Base-by-base conservation (phyloP, 2,888 invertebrate species). In the Limnephilus marmoratus region DNA sequence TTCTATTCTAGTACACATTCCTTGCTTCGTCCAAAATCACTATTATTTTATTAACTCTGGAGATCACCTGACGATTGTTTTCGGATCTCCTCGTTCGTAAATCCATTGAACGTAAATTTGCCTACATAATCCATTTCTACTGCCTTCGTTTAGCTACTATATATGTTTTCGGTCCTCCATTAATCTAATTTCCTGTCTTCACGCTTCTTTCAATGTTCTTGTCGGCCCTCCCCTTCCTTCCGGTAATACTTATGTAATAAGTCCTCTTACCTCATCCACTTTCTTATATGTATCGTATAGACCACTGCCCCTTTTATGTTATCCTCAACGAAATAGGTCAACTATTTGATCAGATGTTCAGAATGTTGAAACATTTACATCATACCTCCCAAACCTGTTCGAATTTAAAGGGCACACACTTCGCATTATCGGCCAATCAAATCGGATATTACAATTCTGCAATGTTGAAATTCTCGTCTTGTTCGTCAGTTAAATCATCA, bases 401-500 rank as follows among this genome's bases (percentile, higher is more conserved):
- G 9, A 68, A 24, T 68, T 24, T 24, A 68, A 68, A 68, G 24
- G 9, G 68, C 68, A 24, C 68, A 5, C 7, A 68, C 68, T 68
- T 68, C 2, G 24, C 24, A 68, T 24, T 68, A n/a, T 68, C 68
- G 9, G 68, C 9, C 2, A 68, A 68, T 68, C 68, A 68, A 68
- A 68, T 68, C 68, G 24, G 68, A 24, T 68, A 68, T 68, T 68
- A n/a, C n/a, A 68, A 68, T 68, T 68, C 68, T 24, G 68, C 68
- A n/a, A 68, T 24, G 68, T 68, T 68, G 24, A 68, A 24, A 68
- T 68, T 24, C 24, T 34, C 82, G 82, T 11, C 82, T 68, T 31
- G 34, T 31, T 82, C 82, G 82, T 45, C 45, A 45, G 45, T 45
- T 12, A 82, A 82, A 82, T 86, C 49, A n/a, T 49, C n/a, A 86